Evolutionary conservation across 1,140 invertebrate species (phyloP).

Genomic region (Orchesella cincta): DNA sequence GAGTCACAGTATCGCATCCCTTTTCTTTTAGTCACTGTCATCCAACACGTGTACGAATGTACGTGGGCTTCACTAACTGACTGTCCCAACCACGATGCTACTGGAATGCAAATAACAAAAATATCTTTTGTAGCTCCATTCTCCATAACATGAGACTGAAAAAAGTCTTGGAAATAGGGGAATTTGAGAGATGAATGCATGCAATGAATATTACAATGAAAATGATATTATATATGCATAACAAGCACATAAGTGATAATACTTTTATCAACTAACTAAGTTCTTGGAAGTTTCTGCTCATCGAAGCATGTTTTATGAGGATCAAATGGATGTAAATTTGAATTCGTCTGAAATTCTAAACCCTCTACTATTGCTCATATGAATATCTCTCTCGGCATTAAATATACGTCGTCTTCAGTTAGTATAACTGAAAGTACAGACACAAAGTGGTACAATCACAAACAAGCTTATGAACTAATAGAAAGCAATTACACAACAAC

Average conservation of each 20-base stretch:
- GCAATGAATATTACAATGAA: background rate
- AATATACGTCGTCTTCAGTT: background rate
- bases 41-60: too few relatives aligned
- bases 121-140: too few relatives aligned
- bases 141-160: background rate
- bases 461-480: constrained; percentile 29
- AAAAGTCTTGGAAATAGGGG: background rate
- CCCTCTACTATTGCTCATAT: background rate
- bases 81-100: background rate
- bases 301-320: constrained; percentile 27
- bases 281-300: constrained; percentile 14
- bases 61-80: too few relatives aligned
- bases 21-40: too few relatives aligned
- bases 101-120: background rate
- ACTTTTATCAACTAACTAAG: background rate
- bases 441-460: too few relatives aligned
- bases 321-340: constrained; percentile 30
- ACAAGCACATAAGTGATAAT: background rate
- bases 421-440: too few relatives aligned
- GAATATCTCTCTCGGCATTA: background rate
- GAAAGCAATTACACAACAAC: constrained; percentile 19
- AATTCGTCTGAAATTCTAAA: constrained; percentile 19
- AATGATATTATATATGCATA: background rate
- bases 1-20: background rate
- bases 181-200: background rate